Conservation (phyloP, 2,797 vertebrate species). For the Tragopan temminckii region DNA sequence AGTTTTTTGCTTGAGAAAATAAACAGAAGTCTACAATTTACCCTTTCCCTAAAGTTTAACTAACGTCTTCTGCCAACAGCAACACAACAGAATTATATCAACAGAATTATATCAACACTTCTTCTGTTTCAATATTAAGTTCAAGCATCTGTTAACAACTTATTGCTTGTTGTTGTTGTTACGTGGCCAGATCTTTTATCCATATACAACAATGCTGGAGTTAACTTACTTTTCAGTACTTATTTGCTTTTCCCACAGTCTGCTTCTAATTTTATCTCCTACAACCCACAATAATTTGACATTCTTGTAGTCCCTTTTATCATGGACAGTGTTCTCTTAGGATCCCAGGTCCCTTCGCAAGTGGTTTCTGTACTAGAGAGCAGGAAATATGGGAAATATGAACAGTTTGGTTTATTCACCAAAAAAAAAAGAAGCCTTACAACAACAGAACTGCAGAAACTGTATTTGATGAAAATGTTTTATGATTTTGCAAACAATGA, state of each 20-base stretch:
- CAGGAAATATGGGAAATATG: background rate
- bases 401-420: background rate
- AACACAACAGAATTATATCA: slow-evolving; percentile 58
- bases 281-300: background rate
- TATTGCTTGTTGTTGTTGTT: slow-evolving; percentile 68
- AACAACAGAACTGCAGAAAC: background rate
- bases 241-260: slow-evolving; percentile 71
- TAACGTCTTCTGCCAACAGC: slow-evolving; percentile 50
- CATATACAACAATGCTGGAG: slow-evolving; percentile 43
- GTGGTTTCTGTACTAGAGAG: background rate
- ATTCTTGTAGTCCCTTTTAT: background rate
- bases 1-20: slow-evolving; percentile 44
- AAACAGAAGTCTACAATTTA: slow-evolving; percentile 55
- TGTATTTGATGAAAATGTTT: background rate
- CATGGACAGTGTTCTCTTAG: background rate
- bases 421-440: background rate
- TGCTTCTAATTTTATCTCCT: slow-evolving; percentile 43
- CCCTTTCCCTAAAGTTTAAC: slow-evolving; percentile 61
- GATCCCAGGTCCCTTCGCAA: background rate
- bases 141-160: slow-evolving; percentile 74
- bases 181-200: slow-evolving; percentile 63
- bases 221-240: slow-evolving; percentile 50
- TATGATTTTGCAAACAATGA: background rate
- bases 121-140: slow-evolving; percentile 64
- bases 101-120: slow-evolving; percentile 69